Evolutionary conservation across 2,113 vertebrate species (phyloP).

Genomic region (Lichenostomus cassidix): DNA sequence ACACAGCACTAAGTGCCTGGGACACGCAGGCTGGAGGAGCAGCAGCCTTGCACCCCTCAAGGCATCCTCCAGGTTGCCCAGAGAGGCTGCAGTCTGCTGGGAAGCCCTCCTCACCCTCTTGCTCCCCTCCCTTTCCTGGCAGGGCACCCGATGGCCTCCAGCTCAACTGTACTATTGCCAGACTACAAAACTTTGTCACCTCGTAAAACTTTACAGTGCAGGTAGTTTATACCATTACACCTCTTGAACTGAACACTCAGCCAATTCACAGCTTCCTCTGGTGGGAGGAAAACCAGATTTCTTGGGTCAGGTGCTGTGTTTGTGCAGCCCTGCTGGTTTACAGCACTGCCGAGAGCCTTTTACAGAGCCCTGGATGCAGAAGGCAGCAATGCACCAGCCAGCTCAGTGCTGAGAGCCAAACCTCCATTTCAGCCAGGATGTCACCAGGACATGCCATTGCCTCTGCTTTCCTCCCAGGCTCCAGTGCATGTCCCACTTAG

Average conservation of each 20-base stretch:
- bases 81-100: neutral
- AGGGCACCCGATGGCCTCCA: neutral
- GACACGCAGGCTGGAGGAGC: neutral
- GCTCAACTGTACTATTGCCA: neutral
- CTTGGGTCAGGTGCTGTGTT: neutral
- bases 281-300: neutral
- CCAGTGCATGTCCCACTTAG: fast-evolving
- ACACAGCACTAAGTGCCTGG: neutral
- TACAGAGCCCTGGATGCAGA: neutral
- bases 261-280: neutral
- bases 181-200: conserved; percentile 31
- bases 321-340: neutral
- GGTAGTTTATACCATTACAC: conserved; percentile 37
- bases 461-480: neutral
- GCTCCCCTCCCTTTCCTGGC: neutral
- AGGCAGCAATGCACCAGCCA: neutral
- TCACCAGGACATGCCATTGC: fast-evolving
- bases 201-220: conserved; percentile 20
- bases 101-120: neutral
- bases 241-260: neutral
- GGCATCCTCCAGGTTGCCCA: neutral
- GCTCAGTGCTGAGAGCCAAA: neutral
- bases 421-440: neutral
- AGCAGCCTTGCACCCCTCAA: neutral
- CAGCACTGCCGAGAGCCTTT: neutral